phyloP scores from a whole-genome alignment of 2,113 vertebrate species.

The Hydrochoerus hydrochaeris region DNA sequence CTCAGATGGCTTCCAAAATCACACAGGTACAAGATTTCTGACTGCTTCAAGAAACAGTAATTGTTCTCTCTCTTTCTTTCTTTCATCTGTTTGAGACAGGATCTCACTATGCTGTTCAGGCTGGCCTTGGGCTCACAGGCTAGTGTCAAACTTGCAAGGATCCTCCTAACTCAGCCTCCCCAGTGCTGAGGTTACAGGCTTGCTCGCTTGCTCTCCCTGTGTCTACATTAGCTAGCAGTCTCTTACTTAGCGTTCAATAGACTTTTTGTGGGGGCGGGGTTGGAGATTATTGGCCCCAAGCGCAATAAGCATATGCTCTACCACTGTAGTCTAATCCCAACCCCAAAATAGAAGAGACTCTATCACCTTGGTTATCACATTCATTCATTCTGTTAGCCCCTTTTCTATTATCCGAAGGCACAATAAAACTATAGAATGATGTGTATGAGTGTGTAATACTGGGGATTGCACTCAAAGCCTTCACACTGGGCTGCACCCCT shows the following conservation, averaged over 20 bases:
- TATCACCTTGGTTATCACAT: not conserved
- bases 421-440: not conserved
- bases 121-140: no score
- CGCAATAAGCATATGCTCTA: not conserved
- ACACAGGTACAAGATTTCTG: not conserved
- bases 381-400: not conserved
- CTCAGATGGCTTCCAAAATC: not conserved
- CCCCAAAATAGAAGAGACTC: conserved; percentile 6
- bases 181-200: no score
- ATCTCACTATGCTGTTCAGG: no score
- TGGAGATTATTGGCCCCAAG: not conserved
- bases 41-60: not conserved
- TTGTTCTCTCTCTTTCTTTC: not conserved
- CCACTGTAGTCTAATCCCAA: not conserved
- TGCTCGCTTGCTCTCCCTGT: not conserved
- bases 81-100: no score
- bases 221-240: not conserved
- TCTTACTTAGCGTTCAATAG: not conserved
- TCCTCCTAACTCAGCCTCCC: no score
- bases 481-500: not conserved
- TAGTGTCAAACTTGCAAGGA: no score
- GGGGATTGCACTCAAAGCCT: not conserved
- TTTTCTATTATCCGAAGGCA: not conserved
- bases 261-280: not conserved
- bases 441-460: not conserved